Evolutionary conservation across 92 coral and sea anemone species (phyloP), one percentile per base, ranked within the genome.

Genomic region (Phenganax marumi): DNA sequence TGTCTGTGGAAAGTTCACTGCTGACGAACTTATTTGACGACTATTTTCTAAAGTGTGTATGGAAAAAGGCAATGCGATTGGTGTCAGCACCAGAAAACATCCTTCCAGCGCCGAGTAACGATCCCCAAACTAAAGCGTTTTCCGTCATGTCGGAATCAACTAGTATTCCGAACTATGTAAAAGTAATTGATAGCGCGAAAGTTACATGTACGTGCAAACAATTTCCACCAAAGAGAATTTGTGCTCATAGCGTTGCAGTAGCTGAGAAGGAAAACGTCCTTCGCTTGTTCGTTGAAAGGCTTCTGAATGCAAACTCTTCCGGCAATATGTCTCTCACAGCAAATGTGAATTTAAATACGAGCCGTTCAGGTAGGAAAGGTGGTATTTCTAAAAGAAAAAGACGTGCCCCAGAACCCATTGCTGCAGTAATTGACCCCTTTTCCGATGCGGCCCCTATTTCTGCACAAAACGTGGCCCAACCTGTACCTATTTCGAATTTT

Each of bases 51-150:
- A 50, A 53, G 26, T 48, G 57, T 33, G 72, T 82, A 8, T 82
- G 86, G 86, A 57, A 68, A 24, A 82, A 82, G 71, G 86, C 80
- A 23, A 53, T 7, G 23, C 71, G 80, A 82, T n/a, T 82, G 3
- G 68, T 82, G 17, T 11, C 79, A n/a, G 50, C 33, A 39, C 26
- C 23, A 23, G 54, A 82, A 43, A 21, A 63, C 52, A 56, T 82
- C 19, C 52, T 82, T 19, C 78, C 65, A 82, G 80, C 86, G 39
- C 78, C 74, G 50, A 49, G 51, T 52, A 61, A 53, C 2, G 43
- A 33, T 33, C 43, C 43, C 4, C 43, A 1, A 33, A 33, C 43
- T 33, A 50, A 54, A 24, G 17, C 71, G 7, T 76, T 76, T 47
- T 50, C 81, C 24, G 70, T 76, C 10, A n/a, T 76, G 22, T 76